Percentiles rank a stretch among this genome's conserved stretches.
Evolutionary conservation across 2,113 vertebrate genomes (phyloP).

Genomic region (Sardina pilchardus): DNA sequence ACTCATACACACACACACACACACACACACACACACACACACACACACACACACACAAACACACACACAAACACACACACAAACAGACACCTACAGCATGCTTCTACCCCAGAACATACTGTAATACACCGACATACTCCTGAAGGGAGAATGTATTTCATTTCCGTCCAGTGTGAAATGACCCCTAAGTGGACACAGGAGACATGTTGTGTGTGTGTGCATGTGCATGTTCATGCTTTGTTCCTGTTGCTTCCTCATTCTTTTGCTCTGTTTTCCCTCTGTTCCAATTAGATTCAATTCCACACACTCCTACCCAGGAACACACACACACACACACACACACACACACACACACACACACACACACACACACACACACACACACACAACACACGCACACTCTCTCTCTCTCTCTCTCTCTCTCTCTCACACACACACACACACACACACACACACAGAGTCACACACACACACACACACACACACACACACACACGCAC

Average conservation of each 20-base stretch:
- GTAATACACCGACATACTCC: not conserved
- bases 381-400: not conserved
- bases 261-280: not conserved
- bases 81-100: not conserved
- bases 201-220: slow-evolving; percentile 31
- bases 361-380: not conserved
- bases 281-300: not conserved
- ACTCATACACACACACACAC: slow-evolving; percentile 3
- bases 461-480: slow-evolving; percentile 6
- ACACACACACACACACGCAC: not conserved
- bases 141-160: not conserved
- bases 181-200: not conserved
- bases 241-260: not conserved
- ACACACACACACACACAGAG: not conserved
- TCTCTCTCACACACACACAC: not conserved
- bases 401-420: too few relatives aligned
- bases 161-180: not conserved
- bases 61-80: not conserved
- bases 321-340: not conserved
- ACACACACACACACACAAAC: not conserved
- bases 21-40: slow-evolving; percentile 1
- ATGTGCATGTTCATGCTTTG: not conserved
- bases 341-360: not conserved
- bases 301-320: not conserved
- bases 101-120: not conserved